A percentile compares a stretch with the other conserved stretches of the same genome.
Conservation (phyloP, 2,113 vertebrate genomes). For the Semicossyphus pulcher region DNA sequence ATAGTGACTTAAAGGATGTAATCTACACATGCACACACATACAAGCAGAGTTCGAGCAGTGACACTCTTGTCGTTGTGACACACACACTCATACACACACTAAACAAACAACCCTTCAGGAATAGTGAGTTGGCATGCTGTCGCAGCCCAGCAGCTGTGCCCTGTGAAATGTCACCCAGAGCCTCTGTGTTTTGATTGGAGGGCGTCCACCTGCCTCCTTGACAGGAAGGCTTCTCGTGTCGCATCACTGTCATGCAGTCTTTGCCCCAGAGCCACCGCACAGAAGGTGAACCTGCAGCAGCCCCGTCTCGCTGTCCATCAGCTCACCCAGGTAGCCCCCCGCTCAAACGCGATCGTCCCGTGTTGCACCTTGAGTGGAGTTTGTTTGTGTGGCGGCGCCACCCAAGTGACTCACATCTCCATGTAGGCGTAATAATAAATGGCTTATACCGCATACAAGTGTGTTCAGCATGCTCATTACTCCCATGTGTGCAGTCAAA, state of each 20-base stretch:
- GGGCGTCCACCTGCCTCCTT: slow-evolving; percentile 75
- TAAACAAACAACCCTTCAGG: slow-evolving; percentile 82
- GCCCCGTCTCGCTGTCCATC: slow-evolving; percentile 73
- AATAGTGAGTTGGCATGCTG: slow-evolving; percentile 80
- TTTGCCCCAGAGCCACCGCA: slow-evolving; percentile 77
- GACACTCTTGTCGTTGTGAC: neutral
- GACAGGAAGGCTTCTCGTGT: slow-evolving; percentile 81
- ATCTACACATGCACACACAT: slow-evolving; percentile 4
- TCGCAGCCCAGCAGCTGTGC: slow-evolving; percentile 82
- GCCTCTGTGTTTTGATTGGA: slow-evolving; percentile 78
- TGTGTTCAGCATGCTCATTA: slow-evolving; percentile 74
- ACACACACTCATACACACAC: slow-evolving; percentile 45
- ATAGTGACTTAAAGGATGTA: slow-evolving; percentile 41
- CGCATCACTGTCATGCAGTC: slow-evolving; percentile 81
- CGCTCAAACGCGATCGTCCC: slow-evolving; percentile 32
- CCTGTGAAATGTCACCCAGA: slow-evolving; percentile 82
- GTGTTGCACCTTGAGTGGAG: slow-evolving; percentile 57
- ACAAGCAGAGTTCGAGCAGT: neutral
- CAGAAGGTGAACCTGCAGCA: slow-evolving; percentile 77
- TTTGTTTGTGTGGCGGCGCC: slow-evolving; percentile 61
- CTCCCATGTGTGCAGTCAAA: slow-evolving; percentile 74
- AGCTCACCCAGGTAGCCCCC: slow-evolving; percentile 44
- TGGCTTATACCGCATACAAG: slow-evolving; percentile 62
- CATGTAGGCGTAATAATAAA: slow-evolving; percentile 75
- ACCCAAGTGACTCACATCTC: slow-evolving; percentile 76